These are phyloP conservation scores for Ceratina calcarata DNA, from an alignment of 1,140 invertebrate species.

Conservation along the genomic window DNA sequence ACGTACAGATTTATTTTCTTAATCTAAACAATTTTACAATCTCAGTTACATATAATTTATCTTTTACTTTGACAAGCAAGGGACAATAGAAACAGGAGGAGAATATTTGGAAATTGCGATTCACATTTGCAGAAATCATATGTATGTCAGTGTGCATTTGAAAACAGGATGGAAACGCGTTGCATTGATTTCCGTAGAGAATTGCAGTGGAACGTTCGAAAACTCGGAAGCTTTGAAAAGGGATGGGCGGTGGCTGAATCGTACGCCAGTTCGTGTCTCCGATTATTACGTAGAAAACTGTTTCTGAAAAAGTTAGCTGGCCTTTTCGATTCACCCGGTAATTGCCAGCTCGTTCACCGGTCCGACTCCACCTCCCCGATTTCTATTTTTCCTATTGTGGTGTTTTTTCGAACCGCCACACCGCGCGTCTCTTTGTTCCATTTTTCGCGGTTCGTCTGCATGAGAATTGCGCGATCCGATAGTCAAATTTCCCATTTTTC, in stretches of 20 bases:
- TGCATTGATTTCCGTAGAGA: not conserved
- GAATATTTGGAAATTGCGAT: too few species aligned
- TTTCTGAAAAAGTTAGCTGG: not conserved
- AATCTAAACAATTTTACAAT: too few species aligned
- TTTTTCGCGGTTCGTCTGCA: not conserved
- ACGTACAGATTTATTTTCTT: too few species aligned
- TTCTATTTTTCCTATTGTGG: not conserved
- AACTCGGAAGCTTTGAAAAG: not conserved
- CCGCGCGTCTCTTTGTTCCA: not conserved
- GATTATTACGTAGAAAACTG: not conserved
- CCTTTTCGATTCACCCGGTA: not conserved
- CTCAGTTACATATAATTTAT: too few species aligned
- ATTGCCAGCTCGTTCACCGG: not conserved
- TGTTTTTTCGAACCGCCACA: not conserved
- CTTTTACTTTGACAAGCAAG: too few species aligned
- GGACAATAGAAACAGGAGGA: too few species aligned
- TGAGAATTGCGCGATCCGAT: not conserved
- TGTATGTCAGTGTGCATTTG: too few species aligned
- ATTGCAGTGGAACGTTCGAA: not conserved
- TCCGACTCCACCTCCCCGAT: too few species aligned
- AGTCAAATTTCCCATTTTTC: not conserved
- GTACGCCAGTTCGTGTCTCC: not conserved
- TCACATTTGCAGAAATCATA: too few species aligned
- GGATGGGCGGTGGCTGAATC: not conserved
- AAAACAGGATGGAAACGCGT: too few species aligned